Base-by-base conservation (phyloP, 1,140 invertebrate species). In the Goniozus legneri region DNA sequence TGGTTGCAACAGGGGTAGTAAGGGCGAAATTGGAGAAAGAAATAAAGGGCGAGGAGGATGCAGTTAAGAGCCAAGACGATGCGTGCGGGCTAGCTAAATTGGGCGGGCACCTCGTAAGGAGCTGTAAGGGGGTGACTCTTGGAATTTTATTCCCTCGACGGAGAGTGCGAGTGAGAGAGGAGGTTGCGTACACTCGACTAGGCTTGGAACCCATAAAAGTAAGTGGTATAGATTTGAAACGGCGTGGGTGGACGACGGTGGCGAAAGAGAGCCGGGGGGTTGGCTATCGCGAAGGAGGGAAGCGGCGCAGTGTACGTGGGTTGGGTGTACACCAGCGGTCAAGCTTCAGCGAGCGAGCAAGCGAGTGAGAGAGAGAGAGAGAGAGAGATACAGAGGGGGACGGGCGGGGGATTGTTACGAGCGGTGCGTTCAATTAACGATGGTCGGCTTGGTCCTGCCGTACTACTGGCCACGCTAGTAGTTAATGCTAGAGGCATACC, bases 341-440 rank as follows among this genome's bases (percentile, higher is more conserved):
- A 27, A 27, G 24, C 14, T 43, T 33, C 16, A 42, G 24, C 21
- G 22, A 20, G 22, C 19, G 42, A 15, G 32, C 39, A 36, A 38
- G 45, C 31, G 30, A n/a, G n/a, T n/a, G n/a, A n/a, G 6, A 27
- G 22, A 34, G 20, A 22, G 30, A 18, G 19, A 31, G 18, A 22
- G 6, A 27, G 22, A 15, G 44, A 33, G 38, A 15, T 21, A 37
- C 31, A 38, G 45, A 52, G 30, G 13, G 16, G 19, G 27, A 38
- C 14, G 10, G 16, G 19, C 18, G 41, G 44, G 42, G 43, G 54
- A 43, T 53, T 40, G 56, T 74, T 70, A 73, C 66, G 71, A 73
- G 65, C 64, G 68, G 68, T 71, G 71, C 69, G 71, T 74, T 75
- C 73, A 75, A 75, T 75, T 75, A 75, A 75, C 71, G 67, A 68